Base-by-base conservation (phyloP, 2,888 invertebrate genomes). In the Sinotaia quadrata region DNA sequence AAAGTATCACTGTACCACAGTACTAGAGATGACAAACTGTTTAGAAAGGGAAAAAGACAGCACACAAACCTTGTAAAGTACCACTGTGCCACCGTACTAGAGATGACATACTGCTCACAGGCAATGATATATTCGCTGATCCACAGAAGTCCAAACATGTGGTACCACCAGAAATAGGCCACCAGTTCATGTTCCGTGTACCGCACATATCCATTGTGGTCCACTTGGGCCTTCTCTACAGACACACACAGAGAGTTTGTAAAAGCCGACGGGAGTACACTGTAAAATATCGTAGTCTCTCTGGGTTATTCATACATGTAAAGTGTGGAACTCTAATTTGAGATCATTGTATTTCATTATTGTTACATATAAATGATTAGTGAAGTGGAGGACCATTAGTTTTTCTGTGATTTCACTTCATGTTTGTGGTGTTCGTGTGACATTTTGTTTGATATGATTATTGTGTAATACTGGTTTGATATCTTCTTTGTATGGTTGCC, bases 1-100 rank as follows among this genome's bases (percentile, higher is more conserved):
- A 83, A 98, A 97, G 88, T 96, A 97, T 97, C 97, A 98, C 81
- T 93, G 93, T 0, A 96, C 95, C 1, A 97, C 96, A 27, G 97
- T 93, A 15, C 96, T 96, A 24, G 97, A 94, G 73, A 97, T 93
- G 2, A 96, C 94, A n/a, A n/a, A n/a, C n/a, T n/a, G n/a, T n/a
- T n/a, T n/a, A n/a, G n/a, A n/a, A n/a, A n/a, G n/a, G n/a, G n/a
- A n/a, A n/a, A n/a, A n/a, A n/a, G n/a, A n/a, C n/a, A 36, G 18
- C 27, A 37, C 33, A 73, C 84, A 84, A 87, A 94, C 94, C 92
- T 92, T 80, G 91, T 89, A 83, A 98, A 97, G 88, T 96, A 97
- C 97, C 97, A 98, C 81, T 93, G 93, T 0, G 96, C 95, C 1
- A 97, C 96, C 27, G 97, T 93, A 15, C 96, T 96, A 24, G 97